Evolutionary conservation across 2,888 invertebrate genomes (phyloP).

Genomic region (Megamerina dolium): DNA sequence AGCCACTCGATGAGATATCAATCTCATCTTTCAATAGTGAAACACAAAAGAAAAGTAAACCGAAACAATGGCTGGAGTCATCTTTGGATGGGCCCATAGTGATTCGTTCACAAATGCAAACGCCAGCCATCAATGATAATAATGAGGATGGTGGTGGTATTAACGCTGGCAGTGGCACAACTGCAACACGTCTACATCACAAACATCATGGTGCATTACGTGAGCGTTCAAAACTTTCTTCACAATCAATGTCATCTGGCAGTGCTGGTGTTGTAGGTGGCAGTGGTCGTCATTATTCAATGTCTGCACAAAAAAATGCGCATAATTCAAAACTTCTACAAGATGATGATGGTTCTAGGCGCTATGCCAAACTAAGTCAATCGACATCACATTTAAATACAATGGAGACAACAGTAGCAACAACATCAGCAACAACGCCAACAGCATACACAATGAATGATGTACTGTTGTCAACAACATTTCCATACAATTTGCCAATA

Average conservation of each 20-base stretch:
- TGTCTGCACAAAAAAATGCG: conserved; percentile 20
- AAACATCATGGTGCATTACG: conserved; percentile 13
- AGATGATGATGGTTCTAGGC: conserved; percentile 30
- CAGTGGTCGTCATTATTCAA: conserved; percentile 19
- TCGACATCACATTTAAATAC: conserved; percentile 44
- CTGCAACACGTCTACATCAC: neutral
- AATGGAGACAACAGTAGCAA: conserved; percentile 30
- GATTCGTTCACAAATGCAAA: conserved; percentile 26
- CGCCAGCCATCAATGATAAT: conserved; percentile 4
- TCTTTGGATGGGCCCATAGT: conserved; percentile 46
- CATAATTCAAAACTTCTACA: conserved; percentile 28
- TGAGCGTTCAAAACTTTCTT: conserved; percentile 41
- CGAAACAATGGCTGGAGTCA: conserved; percentile 49
- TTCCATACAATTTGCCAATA: conserved; percentile 25
- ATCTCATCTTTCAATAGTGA: conserved; percentile 39
- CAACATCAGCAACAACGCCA: conserved; percentile 24
- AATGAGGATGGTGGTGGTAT: neutral
- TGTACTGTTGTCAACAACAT: conserved; percentile 6
- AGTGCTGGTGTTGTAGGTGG: conserved; percentile 5
- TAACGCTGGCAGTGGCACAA: conserved; percentile 16
- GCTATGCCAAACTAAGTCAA: conserved; percentile 40
- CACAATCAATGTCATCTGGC: conserved; percentile 40
- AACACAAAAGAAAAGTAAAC: conserved; percentile 40
- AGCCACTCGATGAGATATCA: conserved; percentile 42
- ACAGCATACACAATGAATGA: conserved; percentile 21